These are phyloP conservation scores for Apamea epomidion DNA, from an alignment of 2,888 invertebrate genomes.

Conservation along the genomic window DNA sequence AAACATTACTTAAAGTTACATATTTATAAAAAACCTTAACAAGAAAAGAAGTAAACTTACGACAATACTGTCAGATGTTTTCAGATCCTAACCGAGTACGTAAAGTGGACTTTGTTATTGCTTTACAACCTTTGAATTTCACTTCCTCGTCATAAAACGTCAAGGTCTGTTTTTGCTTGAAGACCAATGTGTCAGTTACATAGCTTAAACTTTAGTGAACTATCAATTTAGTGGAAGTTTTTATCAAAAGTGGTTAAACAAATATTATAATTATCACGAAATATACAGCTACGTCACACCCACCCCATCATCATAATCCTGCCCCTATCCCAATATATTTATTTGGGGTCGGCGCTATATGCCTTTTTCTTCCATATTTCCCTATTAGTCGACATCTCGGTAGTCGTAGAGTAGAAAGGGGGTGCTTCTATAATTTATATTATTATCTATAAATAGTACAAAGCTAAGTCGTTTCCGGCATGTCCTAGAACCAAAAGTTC, in stretches of 20 bases:
- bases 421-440: too few species aligned
- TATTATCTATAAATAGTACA: too few species aligned
- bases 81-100: not conserved
- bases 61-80: not conserved
- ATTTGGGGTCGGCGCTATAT: too few species aligned
- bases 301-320: too few species aligned
- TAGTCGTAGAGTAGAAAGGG: too few species aligned
- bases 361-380: too few species aligned
- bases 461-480: too few species aligned
- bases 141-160: not conserved
- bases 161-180: not conserved
- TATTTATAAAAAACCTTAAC: not conserved
- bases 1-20: not conserved
- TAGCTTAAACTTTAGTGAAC: not conserved
- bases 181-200: not conserved
- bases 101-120: not conserved
- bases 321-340: too few species aligned
- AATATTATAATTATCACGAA: not conserved
- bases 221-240: not conserved
- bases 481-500: too few species aligned
- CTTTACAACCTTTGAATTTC: not conserved
- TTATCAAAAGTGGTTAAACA: not conserved
- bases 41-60: not conserved
- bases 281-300: not conserved
- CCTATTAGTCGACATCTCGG: too few species aligned